These are phyloP conservation scores for Plemyria rubiginata DNA, from an alignment of 2,888 invertebrate genomes.

Conservation along the genomic window DNA sequence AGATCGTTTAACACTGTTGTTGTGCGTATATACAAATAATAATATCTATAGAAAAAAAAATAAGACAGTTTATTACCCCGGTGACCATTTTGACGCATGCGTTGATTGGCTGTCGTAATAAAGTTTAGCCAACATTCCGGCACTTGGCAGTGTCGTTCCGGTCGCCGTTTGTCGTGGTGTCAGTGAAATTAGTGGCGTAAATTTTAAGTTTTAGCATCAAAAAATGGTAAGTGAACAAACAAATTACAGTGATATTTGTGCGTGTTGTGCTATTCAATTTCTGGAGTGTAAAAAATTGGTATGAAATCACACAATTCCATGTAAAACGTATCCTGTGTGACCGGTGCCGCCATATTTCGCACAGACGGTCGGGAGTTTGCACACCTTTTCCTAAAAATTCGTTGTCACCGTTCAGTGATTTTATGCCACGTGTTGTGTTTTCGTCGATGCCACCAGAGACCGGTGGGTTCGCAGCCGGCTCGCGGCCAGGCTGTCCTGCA, in stretches of 20 bases:
- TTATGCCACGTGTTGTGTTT: constrained; percentile 82
- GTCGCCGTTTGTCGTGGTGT: constrained; percentile 81
- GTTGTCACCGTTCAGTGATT: constrained; percentile 82
- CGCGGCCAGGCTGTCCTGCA: constrained; percentile 43
- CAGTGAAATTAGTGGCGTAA: constrained; percentile 81
- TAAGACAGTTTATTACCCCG: constrained; percentile 63
- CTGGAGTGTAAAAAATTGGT: constrained; percentile 52
- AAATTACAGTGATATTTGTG: constrained; percentile 67
- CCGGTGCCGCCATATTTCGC: constrained; percentile 85
- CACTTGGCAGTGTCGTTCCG: constrained; percentile 84
- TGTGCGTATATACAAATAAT: constrained; percentile 4
- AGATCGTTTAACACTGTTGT: neutral
- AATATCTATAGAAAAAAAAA: constrained; percentile 31
- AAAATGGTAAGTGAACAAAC: constrained; percentile 83
- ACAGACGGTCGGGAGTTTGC: constrained; percentile 77
- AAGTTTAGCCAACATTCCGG: constrained; percentile 77
- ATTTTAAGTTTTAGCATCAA: constrained; percentile 83
- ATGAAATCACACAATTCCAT: constrained; percentile 62
- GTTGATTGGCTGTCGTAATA: constrained; percentile 75
- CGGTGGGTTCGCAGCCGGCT: constrained; percentile 43
- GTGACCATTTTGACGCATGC: constrained; percentile 79
- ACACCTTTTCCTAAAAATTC: constrained; percentile 78
- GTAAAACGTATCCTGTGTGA: constrained; percentile 61
- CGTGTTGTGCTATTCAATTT: constrained; percentile 61
- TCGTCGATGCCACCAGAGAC: constrained; percentile 45